Evolutionary conservation across 2,888 invertebrate species (phyloP).

Genomic region (Spilosoma lubricipeda): DNA sequence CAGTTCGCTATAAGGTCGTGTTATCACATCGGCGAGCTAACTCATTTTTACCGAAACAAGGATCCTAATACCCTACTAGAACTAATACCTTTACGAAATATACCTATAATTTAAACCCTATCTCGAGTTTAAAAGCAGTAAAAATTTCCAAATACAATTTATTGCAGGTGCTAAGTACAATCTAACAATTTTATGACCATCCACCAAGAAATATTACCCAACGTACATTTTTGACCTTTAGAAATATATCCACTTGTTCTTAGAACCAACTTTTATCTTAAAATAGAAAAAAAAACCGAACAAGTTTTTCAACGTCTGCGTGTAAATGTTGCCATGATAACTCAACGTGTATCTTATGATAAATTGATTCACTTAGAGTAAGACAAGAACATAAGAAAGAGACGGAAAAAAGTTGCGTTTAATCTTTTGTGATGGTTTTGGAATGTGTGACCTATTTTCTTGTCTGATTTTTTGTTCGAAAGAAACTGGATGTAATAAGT

Average conservation of each 20-base stretch:
- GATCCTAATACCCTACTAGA: background rate
- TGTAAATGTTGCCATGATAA: conserved; percentile 42
- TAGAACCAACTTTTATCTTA: conserved; percentile 16
- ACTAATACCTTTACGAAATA: background rate
- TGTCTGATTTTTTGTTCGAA: background rate
- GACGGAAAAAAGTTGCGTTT: conserved; percentile 7
- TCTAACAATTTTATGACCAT: background rate
- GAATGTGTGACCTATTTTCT: conserved; percentile 9
- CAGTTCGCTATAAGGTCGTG: too few species aligned
- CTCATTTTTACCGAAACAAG: too few species aligned
- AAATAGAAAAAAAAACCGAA: conserved; percentile 18
- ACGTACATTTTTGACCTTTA: background rate
- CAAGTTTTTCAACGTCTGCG: conserved; percentile 38
- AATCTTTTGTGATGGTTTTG: conserved; percentile 16
- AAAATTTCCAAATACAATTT: background rate
- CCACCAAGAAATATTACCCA: background rate
- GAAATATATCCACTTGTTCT: conserved; percentile 8
- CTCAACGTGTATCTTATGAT: conserved; percentile 41
- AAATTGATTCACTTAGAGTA: conserved; percentile 51
- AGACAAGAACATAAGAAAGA: conserved; percentile 10
- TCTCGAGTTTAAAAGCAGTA: background rate
- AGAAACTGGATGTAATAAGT: background rate
- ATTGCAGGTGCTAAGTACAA: background rate
- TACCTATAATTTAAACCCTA: background rate
- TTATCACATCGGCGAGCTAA: too few species aligned